phyloP scores from a whole-genome alignment of 1,140 invertebrate genomes.

The Macrobrachium rosenbergii region DNA sequence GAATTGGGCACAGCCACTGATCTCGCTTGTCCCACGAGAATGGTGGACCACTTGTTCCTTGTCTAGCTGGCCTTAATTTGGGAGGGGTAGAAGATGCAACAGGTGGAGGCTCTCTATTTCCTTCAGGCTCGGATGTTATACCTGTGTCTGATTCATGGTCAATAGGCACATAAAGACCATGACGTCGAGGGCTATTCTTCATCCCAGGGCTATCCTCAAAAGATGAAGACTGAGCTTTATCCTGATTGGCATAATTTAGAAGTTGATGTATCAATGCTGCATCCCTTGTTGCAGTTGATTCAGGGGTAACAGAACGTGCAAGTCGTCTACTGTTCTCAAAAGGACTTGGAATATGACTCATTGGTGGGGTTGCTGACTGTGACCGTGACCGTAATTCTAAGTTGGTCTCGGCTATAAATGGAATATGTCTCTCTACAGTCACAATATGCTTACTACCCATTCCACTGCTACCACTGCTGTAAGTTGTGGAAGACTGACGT shows the following conservation, averaged over 20 bases:
- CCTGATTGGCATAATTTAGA: constrained; percentile 31
- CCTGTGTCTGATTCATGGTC: constrained; percentile 54
- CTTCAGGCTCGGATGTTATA: constrained; percentile 38
- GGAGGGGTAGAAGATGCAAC: constrained; percentile 2
- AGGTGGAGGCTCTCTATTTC: constrained; percentile 1
- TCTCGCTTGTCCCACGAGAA: background rate
- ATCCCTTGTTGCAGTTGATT: constrained; percentile 20
- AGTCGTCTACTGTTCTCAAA: background rate
- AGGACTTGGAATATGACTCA: background rate
- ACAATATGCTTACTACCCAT: constrained; percentile 27
- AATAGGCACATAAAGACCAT: constrained; percentile 41
- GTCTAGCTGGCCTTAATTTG: background rate
- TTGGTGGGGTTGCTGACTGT: constrained; percentile 23
- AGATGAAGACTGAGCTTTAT: background rate
- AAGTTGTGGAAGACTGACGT: background rate
- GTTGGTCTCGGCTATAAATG: constrained; percentile 31
- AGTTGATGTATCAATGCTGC: constrained; percentile 38
- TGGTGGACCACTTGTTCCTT: background rate
- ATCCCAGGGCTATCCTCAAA: background rate
- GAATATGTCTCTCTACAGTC: constrained; percentile 43
- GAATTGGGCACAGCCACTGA: constrained; percentile 32
- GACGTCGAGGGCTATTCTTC: constrained; percentile 38
- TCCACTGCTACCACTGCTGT: constrained; percentile 27
- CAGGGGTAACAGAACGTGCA: background rate
- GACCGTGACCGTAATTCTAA: constrained; percentile 42